These are phyloP conservation scores for Lasioglossum albipes DNA, from an alignment of 1,140 invertebrate species.

Conservation along the genomic window DNA sequence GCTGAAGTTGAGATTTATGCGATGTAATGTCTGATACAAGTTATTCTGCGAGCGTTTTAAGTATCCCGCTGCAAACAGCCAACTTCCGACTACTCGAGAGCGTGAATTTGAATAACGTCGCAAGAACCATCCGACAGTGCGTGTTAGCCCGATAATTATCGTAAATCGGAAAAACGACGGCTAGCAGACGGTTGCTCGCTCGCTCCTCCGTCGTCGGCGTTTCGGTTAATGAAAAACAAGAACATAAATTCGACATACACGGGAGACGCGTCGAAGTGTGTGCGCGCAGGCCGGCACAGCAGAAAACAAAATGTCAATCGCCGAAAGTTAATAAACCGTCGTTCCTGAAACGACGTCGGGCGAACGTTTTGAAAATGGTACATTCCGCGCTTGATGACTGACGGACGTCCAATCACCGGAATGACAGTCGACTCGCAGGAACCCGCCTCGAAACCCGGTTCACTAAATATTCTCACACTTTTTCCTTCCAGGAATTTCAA, in stretches of 20 bases:
- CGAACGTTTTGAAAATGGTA: conserved; percentile 56
- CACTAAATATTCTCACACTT: conserved; percentile 53
- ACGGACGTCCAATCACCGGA: conserved; percentile 60
- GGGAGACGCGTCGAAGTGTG: conserved; percentile 3
- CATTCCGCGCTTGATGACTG: conserved; percentile 60
- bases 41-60: not conserved
- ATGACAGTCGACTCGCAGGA: conserved; percentile 58
- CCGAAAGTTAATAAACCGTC: conserved; percentile 63
- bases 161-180: not conserved
- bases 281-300: not conserved
- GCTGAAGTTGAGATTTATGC: conserved; percentile 9
- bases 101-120: not conserved
- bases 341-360: conserved; percentile 31
- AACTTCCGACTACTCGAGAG: not conserved
- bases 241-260: not conserved
- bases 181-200: too few species aligned
- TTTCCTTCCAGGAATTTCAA: conserved; percentile 64
- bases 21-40: not conserved
- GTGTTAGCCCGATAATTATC: not conserved
- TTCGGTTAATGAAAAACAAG: not conserved
- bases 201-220: too few species aligned
- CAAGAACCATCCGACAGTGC: not conserved
- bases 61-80: not conserved
- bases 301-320: conserved; percentile 40
- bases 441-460: conserved; percentile 26